phyloP scores from a whole-genome alignment of 2,888 invertebrate genomes.

The Eucera pruinosa region DNA sequence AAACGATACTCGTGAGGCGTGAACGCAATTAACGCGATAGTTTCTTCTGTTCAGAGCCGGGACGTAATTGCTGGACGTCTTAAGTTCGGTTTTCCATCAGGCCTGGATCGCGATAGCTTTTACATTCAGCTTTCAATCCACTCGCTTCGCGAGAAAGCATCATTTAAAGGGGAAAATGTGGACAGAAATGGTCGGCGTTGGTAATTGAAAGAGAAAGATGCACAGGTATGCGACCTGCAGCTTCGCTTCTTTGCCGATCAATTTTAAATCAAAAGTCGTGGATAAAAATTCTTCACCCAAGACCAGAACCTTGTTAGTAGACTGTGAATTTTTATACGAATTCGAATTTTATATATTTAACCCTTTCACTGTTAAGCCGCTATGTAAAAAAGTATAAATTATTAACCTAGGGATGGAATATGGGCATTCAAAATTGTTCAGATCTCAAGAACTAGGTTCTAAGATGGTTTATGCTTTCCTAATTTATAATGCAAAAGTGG shows the following conservation, averaged over 20 bases:
- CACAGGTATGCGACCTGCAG: not conserved
- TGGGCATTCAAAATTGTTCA: too few species aligned
- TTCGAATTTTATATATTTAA: too few species aligned
- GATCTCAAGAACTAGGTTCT: too few species aligned
- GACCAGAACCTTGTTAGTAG: not conserved
- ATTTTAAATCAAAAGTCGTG: not conserved
- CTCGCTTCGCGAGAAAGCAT: constrained; percentile 23
- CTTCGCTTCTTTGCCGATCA: not conserved
- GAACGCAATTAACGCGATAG: constrained; percentile 75
- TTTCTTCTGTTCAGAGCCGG: constrained; percentile 32
- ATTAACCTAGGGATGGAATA: too few species aligned
- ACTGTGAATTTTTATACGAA: too few species aligned
- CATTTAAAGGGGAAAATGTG: constrained; percentile 20
- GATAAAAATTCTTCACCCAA: not conserved
- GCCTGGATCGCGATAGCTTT: constrained; percentile 20
- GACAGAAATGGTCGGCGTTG: not conserved
- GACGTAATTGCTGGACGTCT: constrained; percentile 45
- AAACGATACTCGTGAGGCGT: constrained; percentile 49
- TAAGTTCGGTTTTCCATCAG: constrained; percentile 51
- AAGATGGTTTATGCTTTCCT: too few species aligned
- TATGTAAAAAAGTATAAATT: too few species aligned
- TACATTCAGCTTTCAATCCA: constrained; percentile 45
- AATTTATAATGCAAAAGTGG: too few species aligned
- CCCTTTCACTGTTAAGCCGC: too few species aligned
- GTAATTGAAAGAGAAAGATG: constrained; percentile 25